Conservation (phyloP, 1,140 invertebrate genomes). For the Hydropsyche tenuis region DNA sequence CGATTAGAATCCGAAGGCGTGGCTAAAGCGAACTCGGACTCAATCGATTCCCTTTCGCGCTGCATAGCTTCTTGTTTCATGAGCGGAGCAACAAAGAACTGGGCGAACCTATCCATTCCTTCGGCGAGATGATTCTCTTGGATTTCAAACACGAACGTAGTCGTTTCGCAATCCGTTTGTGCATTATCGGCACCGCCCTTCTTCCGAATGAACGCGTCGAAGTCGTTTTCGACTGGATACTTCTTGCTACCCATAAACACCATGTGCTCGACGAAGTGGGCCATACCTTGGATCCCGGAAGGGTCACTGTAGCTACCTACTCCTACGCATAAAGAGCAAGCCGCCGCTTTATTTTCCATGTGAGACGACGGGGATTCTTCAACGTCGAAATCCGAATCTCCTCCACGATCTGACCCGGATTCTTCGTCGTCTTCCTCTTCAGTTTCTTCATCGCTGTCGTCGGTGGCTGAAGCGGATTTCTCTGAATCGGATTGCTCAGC, state of each 20-base stretch:
- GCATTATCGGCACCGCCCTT: slow-evolving; percentile 84
- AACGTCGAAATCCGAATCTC: not conserved
- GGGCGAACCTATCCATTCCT: slow-evolving; percentile 85
- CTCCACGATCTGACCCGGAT: not conserved
- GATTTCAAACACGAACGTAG: slow-evolving; percentile 88
- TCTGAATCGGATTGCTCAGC: not conserved
- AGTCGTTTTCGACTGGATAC: slow-evolving; percentile 85
- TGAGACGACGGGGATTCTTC: not conserved
- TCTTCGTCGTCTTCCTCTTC: not conserved
- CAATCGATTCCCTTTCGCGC: slow-evolving; percentile 89
- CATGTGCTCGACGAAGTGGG: slow-evolving; percentile 97
- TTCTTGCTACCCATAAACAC: slow-evolving; percentile 92
- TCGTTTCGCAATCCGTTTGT: slow-evolving; percentile 83
- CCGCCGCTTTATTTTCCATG: slow-evolving; percentile 59
- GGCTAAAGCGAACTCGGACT: slow-evolving; percentile 85
- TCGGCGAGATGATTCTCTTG: slow-evolving; percentile 77
- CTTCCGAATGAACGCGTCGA: slow-evolving; percentile 80
- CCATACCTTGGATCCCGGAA: slow-evolving; percentile 80
- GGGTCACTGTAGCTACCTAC: slow-evolving; percentile 75
- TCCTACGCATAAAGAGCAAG: slow-evolving; percentile 72
- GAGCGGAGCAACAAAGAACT: slow-evolving; percentile 88
- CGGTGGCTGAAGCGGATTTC: not conserved
- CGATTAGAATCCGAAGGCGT: slow-evolving; percentile 71
- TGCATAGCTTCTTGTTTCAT: slow-evolving; percentile 87
- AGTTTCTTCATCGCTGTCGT: not conserved